Percentiles rank a stretch among this genome's conserved stretches.
Evolutionary conservation across 2,888 invertebrate genomes (phyloP).

Genomic region (Amorpha juglandis): DNA sequence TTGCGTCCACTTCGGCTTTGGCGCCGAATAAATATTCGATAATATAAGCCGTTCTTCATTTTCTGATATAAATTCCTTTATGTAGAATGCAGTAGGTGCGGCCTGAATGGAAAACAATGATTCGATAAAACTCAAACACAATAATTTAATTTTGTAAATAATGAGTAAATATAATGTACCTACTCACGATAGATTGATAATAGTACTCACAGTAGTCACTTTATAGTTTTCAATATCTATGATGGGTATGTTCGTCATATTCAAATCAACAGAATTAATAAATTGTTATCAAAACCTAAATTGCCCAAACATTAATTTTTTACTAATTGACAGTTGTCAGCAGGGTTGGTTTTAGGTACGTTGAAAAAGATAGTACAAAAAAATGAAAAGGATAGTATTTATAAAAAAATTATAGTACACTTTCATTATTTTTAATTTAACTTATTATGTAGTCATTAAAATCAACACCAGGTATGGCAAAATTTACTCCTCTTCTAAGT

Average conservation of each 20-base stretch:
- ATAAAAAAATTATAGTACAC: too few relatives aligned
- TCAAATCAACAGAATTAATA: background rate
- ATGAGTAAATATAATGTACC: background rate
- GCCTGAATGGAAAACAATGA: slow-evolving; percentile 59
- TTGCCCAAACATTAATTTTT: too few relatives aligned
- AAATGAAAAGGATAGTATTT: too few relatives aligned
- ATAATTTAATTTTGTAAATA: background rate
- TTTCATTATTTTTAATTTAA: too few relatives aligned
- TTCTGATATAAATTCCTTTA: slow-evolving; percentile 93
- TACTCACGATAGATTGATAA: slow-evolving; percentile 11
- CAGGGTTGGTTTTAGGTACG: too few relatives aligned
- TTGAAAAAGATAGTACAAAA: too few relatives aligned
- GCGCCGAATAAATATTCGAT: slow-evolving; percentile 89
- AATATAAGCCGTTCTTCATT: slow-evolving; percentile 89
- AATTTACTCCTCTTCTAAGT: too few relatives aligned
- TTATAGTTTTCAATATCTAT: slow-evolving; percentile 40
- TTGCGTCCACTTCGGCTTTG: slow-evolving; percentile 98
- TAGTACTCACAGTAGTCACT: slow-evolving; percentile 45
- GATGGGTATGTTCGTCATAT: background rate
- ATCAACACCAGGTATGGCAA: too few relatives aligned
- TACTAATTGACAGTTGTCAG: too few relatives aligned
- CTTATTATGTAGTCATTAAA: too few relatives aligned
- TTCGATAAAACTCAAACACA: background rate
- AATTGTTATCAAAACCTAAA: too few relatives aligned
- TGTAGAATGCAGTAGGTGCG: slow-evolving; percentile 89